Conservation (phyloP, 2,113 vertebrate genomes). For the Fregata magnificens region DNA sequence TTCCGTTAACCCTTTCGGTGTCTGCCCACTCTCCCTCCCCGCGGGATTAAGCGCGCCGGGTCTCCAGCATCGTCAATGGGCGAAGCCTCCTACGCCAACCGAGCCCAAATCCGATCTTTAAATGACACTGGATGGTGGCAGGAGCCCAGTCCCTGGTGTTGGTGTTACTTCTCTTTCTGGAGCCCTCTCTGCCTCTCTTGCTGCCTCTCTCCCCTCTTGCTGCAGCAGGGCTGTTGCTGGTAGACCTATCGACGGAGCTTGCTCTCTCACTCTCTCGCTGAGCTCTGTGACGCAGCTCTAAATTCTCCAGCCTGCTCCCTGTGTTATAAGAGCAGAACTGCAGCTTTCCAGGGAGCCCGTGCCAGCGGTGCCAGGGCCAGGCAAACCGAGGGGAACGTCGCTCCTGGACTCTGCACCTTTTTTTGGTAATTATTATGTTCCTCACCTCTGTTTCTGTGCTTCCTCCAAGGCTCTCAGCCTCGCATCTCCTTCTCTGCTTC, state of each 20-base stretch:
- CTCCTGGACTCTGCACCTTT: slow-evolving; percentile 67
- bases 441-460: slow-evolving; percentile 55
- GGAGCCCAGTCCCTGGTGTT: slow-evolving; percentile 69
- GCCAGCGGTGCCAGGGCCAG: slow-evolving; percentile 80
- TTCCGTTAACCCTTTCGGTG: slow-evolving; percentile 79
- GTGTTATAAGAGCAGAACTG: slow-evolving; percentile 85
- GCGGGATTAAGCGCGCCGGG: slow-evolving; percentile 74
- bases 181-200: slow-evolving; percentile 73
- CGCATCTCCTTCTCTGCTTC: slow-evolving; percentile 46
- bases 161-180: slow-evolving; percentile 70
- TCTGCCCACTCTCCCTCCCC: slow-evolving; percentile 67
- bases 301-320: slow-evolving; percentile 93
- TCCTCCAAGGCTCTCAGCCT: slow-evolving; percentile 40
- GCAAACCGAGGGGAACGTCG: slow-evolving; percentile 69
- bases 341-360: slow-evolving; percentile 82
- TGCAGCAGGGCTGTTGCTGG: slow-evolving; percentile 86
- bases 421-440: slow-evolving; percentile 56
- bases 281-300: slow-evolving; percentile 99
- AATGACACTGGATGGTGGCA: slow-evolving; percentile 7
- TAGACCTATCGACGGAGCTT: slow-evolving; percentile 82
- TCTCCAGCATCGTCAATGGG: slow-evolving; percentile 82
- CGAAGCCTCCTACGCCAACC: slow-evolving; percentile 41
- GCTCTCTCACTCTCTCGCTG: slow-evolving; percentile 70
- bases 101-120: slow-evolving; percentile 35
- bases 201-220: slow-evolving; percentile 79